phyloP scores from a whole-genome alignment of 64 coral and sea anemone genomes.

The Montipora cactus region DNA sequence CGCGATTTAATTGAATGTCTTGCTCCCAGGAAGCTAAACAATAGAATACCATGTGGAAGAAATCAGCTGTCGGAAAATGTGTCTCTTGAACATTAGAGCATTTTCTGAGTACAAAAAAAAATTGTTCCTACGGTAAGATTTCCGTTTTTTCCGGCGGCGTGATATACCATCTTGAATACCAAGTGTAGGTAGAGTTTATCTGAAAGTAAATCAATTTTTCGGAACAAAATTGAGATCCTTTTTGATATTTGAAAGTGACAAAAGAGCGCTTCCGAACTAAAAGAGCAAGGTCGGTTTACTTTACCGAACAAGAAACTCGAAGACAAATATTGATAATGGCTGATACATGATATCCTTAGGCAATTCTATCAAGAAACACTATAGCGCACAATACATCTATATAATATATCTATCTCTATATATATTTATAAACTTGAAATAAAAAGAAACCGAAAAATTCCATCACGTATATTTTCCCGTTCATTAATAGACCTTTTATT shows the following conservation, averaged over 20 bases:
- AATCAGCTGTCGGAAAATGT: not conserved
- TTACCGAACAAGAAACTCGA: not conserved
- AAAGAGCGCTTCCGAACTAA: constrained; percentile 31
- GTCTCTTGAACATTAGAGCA: not conserved
- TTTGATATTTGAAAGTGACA: not conserved
- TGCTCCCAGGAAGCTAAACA: not conserved
- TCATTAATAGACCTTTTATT: not conserved
- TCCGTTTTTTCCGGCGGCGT: not conserved
- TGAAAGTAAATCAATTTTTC: not conserved
- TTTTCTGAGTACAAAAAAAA: not conserved
- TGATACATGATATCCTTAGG: not conserved
- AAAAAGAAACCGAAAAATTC: constrained; percentile 29
- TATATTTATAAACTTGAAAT: not conserved
- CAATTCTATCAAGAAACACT: constrained; percentile 9
- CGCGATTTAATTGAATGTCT: constrained; percentile 1
- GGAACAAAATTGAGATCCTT: constrained; percentile 7
- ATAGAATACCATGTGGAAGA: not conserved
- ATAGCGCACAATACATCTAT: not conserved
- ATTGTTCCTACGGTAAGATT: not conserved
- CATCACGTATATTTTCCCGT: not conserved
- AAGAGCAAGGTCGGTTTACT: not conserved
- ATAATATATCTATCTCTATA: too few species aligned
- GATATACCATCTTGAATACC: constrained; percentile 2
- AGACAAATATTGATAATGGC: constrained; percentile 36
- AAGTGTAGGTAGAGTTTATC: not conserved